These are phyloP conservation scores for Diloba caeruleocephala DNA, from an alignment of 2,888 invertebrate genomes.

Conservation along the genomic window DNA sequence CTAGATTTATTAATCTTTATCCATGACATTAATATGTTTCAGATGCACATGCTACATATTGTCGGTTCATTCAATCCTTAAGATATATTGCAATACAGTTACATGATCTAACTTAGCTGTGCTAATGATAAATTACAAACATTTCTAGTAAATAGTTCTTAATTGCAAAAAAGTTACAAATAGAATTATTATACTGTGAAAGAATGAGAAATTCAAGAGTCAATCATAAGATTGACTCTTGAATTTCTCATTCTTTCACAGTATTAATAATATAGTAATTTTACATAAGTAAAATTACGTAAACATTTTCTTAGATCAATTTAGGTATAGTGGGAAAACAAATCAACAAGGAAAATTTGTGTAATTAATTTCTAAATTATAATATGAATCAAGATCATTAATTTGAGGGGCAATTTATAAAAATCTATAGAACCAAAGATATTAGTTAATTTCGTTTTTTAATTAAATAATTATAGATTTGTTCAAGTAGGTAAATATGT, in stretches of 20 bases:
- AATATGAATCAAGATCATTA: background rate
- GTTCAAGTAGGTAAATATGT: constrained; percentile 21
- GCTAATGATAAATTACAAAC: constrained; percentile 12
- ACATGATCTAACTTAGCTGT: constrained; percentile 20
- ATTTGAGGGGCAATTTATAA: background rate
- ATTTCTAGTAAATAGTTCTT: constrained; percentile 7
- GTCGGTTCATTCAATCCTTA: constrained; percentile 24
- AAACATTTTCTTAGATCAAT: background rate
- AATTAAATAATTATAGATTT: too few species aligned
- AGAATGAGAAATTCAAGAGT: too few species aligned
- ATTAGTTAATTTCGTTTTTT: too few species aligned
- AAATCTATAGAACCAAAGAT: background rate
- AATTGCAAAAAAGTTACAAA: background rate
- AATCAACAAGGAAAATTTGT: background rate
- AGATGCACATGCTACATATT: constrained; percentile 10
- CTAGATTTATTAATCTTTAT: constrained; percentile 20
- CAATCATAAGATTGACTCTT: too few species aligned
- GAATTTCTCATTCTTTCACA: too few species aligned
- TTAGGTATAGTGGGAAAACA: background rate
- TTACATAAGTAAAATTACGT: too few species aligned
- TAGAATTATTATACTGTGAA: too few species aligned
- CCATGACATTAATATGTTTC: constrained; percentile 28
- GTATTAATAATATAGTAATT: too few species aligned
- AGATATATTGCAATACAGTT: constrained; percentile 1
- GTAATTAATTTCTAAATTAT: background rate